Base-by-base conservation (phyloP, 2,888 invertebrate genomes). In the Drosophila hawaiiensis region DNA sequence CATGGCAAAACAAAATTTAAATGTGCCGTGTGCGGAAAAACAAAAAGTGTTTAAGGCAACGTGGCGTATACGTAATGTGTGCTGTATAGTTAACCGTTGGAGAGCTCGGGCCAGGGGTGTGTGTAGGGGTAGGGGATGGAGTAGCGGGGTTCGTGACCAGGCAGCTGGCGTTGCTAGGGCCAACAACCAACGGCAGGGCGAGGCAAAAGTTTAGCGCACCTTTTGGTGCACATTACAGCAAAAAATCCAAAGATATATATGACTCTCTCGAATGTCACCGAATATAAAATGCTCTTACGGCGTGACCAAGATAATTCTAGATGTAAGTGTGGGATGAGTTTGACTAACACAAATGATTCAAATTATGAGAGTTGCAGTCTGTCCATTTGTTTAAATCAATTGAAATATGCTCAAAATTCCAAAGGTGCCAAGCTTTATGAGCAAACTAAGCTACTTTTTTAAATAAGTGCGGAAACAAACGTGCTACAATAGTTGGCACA, bases 31-130 rank as follows among this genome's bases (percentile, higher is more conserved):
- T 76, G 77, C 80, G 78, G 9, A 47, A 47, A 86, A 86, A 86
- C 89, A 89, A 89, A 85, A 85, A 89, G 85, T 89, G 89, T 86
- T 86, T 82, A 84, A 82, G 87, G 82, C 87, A 82, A 68, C 71
- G 67, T 82, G 87, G 72, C 87, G 87, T 89, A 86, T 86, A 86
- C 89, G 89, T 86, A 86, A 78, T 82, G 71, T 78, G 80, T 80
- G 73, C 80, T 76, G 82, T 76, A 68, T 73, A 74, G 83, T 69
- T 76, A 68, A 74, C 68, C 56, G 49, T 55, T 47, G 70, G 49
- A 53, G 54, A 35, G 52, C 35, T 56, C n/a, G 6, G 50, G n/a
- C 31, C 9, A 12, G 12, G 31, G 53, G 35, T 28, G 10, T 47
- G 47, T 14, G 19, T 39, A 9, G 9, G n/a, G 19, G 4, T 22